Conservation (phyloP, 2,797 vertebrate species). For the Brotula barbata region DNA sequence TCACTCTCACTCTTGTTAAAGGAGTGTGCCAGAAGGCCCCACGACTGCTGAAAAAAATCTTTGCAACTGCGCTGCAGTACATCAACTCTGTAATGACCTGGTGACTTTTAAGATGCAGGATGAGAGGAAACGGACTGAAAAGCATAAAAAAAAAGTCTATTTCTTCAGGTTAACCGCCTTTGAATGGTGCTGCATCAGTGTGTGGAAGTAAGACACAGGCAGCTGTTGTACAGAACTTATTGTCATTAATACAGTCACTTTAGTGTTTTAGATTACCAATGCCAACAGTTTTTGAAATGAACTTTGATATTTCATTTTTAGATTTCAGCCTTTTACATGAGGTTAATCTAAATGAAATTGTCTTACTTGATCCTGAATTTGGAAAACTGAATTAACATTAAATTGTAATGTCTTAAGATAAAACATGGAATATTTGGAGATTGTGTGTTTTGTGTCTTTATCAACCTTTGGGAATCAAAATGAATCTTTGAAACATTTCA, state of each 20-base stretch:
- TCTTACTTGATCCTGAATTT: not conserved
- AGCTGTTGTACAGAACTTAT: not conserved
- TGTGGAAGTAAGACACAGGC: not conserved
- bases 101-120: conserved; percentile 25
- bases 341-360: too few species aligned
- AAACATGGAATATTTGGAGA: not conserved
- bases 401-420: not conserved
- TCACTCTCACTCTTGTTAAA: conserved; percentile 84
- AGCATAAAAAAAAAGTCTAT: conserved; percentile 20
- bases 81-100: conserved; percentile 53
- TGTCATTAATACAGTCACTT: not conserved
- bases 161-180: not conserved
- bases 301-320: not conserved
- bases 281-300: conserved; percentile 18
- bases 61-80: conserved; percentile 68
- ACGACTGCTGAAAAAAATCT: conserved; percentile 72
- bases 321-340: not conserved
- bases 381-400: not conserved
- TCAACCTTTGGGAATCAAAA: not conserved
- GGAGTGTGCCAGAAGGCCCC: conserved; percentile 80
- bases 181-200: not conserved
- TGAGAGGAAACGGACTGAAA: not conserved
- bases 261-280: too few species aligned
- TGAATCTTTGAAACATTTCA: not conserved
- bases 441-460: too few species aligned